These are phyloP conservation scores for Deroplatys truncata DNA, from an alignment of 2,888 invertebrate genomes.

Conservation along the genomic window DNA sequence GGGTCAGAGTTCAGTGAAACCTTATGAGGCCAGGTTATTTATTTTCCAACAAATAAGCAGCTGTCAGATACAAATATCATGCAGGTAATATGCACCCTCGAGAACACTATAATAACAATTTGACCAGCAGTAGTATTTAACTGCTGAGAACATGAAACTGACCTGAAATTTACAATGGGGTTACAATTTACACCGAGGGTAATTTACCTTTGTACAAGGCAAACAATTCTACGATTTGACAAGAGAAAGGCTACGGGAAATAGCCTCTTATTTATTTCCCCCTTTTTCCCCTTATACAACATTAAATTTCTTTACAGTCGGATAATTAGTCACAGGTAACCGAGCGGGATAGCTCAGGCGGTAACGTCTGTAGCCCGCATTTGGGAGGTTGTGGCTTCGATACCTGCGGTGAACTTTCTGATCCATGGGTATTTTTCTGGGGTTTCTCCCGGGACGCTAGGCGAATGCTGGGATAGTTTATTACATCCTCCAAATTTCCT, in stretches of 20 bases:
- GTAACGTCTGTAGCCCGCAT: no score
- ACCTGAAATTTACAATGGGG: not conserved
- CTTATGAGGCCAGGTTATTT: not conserved
- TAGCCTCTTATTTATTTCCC: not conserved
- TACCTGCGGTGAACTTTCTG: no score
- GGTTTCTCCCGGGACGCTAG: no score
- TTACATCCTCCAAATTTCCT: no score
- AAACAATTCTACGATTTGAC: not conserved
- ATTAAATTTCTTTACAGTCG: no score
- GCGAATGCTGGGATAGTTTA: no score
- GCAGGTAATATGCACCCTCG: not conserved
- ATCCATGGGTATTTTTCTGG: no score
- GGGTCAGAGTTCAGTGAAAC: not conserved
- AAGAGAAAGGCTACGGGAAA: not conserved
- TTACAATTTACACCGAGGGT: not conserved
- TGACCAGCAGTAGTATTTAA: not conserved
- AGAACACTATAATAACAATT: not conserved
- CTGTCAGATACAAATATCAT: not conserved
- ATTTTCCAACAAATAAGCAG: not conserved
- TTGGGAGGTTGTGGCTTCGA: no score
- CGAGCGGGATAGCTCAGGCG: no score
- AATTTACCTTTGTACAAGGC: not conserved
- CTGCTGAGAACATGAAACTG: not conserved
- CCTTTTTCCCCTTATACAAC: not conserved
- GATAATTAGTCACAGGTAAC: no score